Evolutionary conservation across 2,113 vertebrate species (phyloP), one percentile per base, ranked within the genome.

Genomic region (Podilymbus podiceps): DNA sequence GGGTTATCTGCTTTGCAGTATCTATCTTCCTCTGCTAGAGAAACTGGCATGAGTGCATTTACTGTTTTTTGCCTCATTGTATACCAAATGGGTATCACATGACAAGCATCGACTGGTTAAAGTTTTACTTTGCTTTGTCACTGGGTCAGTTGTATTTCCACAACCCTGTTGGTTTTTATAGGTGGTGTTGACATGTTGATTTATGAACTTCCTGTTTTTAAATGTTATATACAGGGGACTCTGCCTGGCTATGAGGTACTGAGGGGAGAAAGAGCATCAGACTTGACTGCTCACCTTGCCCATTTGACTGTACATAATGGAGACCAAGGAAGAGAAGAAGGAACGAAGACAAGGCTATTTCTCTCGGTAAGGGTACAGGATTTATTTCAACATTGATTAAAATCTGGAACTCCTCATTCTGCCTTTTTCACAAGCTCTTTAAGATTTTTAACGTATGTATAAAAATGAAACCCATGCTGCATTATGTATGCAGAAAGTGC

Each of bases 321-420:
- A 98, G 96, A 98, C 95, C 91, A 98, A 98, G 96, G 98, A 98
- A 59, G 98, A 98, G 85, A 98, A 98, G 96, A 98, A 98, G 93
- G 98, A 98, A 73, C 96, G 98, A 78, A 97, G 98, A 94, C 98
- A 98, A 94, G 98, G 98, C 94, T 98, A 98, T 94, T 98, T 98
- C 94, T 97, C 98, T 97, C 97, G 98, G 98, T 98, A 97, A 98
- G 98, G 58, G 64, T 82, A 53, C 12, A n/a, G 63, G 25, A 47
- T 67, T 92, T 96, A 4, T 94, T 92, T 88, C 68, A 59, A 1
- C 82, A 15, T 50, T 85, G 66, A 50, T 78, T 90, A 72, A 93
- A 94, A 85, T n/a, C 15, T 4, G 8, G 16, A 71, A 44, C 16
- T 74, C 22, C 17, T 75, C 33, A 68, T 77, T 94, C 79, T 93